A percentile compares a stretch with the other conserved stretches of the same genome.
Evolutionary conservation across 2,888 invertebrate genomes (phyloP).

Genomic region (Oscheius onirici): DNA sequence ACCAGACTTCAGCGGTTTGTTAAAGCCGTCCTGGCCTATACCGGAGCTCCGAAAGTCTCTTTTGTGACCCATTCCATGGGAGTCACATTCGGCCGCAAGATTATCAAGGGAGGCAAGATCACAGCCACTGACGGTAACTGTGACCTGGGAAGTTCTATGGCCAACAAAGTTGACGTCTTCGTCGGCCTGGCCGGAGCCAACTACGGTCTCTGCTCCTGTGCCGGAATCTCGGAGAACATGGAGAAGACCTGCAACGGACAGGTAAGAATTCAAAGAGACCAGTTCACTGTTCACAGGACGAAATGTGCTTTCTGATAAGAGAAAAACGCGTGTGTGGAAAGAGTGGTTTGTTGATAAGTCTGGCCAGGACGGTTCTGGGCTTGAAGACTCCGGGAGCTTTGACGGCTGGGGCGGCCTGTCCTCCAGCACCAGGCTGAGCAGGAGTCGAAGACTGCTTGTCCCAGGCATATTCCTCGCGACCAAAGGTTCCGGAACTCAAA

Average conservation of each 20-base stretch:
- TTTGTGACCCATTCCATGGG: slow-evolving; percentile 63
- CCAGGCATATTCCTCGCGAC: no score
- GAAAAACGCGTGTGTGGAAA: no score
- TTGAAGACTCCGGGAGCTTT: no score
- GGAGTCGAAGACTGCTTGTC: no score
- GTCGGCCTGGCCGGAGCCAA: slow-evolving; percentile 66
- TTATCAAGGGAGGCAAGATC: slow-evolving; percentile 56
- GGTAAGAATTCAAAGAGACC: slow-evolving; percentile 26
- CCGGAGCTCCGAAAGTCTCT: slow-evolving; percentile 43
- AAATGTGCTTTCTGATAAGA: no score
- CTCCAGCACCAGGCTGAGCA: no score
- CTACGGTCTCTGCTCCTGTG: slow-evolving; percentile 65
- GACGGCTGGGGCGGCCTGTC: no score
- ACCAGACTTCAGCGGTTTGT: slow-evolving; percentile 56
- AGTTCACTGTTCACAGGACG: slow-evolving; percentile 6
- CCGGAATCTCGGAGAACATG: slow-evolving; percentile 44
- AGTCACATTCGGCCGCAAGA: slow-evolving; percentile 57
- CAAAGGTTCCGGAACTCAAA: no score
- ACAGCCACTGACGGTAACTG: slow-evolving; percentile 46
- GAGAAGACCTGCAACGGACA: slow-evolving; percentile 59
- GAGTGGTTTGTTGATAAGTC: no score
- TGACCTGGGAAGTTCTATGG: slow-evolving; percentile 53
- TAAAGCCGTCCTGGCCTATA: slow-evolving; percentile 54
- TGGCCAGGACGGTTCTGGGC: no score
- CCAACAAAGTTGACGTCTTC: slow-evolving; percentile 56